Evolutionary conservation across 2,888 invertebrate species (phyloP), one percentile per base, ranked within the genome.

Genomic region (Sicus ferrugineus): DNA sequence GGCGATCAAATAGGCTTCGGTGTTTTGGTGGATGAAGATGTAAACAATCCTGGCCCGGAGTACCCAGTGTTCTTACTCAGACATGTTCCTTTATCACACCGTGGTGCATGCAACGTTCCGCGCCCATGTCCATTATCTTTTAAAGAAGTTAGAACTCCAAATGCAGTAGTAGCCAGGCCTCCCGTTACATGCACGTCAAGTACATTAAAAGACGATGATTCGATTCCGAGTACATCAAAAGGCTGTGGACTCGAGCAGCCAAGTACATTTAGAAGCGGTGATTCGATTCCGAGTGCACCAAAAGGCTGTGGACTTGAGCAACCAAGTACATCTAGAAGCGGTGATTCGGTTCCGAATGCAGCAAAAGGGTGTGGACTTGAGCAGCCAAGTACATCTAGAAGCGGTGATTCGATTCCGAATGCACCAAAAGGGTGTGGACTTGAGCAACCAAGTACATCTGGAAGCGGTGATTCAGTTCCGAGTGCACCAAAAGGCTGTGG

Each of bases 1-100:
- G 78, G 78, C 1, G 81, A 82, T 59, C 52, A 62, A 16, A 77
- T 83, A 21, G 77, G 81, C 0, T 75, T 83, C 19, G 84, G 83
- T 0, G 77, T 80, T 2, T 64, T 73, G 0, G 72, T 71, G 0
- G 65, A 71, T 3, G 28, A 68, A 2, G 48, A 50, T 2, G 67
- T 59, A 0, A 68, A 75, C 16, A 52, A 26, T 3, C 65, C 56
- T 1, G 72, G 75, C 2, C 19, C 70, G 2, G 73, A 71, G 2
- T 72, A 77, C 69, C 81, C 80, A 1, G 75, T 83, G 26, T 83
- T 66, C 75, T 68, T 52, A 69, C 73, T 76, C 50, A 81, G 65
- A 75, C 74, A 56, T 73, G 19, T 46, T 30, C 75, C 69, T 1
- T 28, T 67, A 11, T 23, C 11, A 11, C 31, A 21, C 3, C 31